phyloP scores from a whole-genome alignment of 2,888 invertebrate species.

The Emmelina monodactyla region DNA sequence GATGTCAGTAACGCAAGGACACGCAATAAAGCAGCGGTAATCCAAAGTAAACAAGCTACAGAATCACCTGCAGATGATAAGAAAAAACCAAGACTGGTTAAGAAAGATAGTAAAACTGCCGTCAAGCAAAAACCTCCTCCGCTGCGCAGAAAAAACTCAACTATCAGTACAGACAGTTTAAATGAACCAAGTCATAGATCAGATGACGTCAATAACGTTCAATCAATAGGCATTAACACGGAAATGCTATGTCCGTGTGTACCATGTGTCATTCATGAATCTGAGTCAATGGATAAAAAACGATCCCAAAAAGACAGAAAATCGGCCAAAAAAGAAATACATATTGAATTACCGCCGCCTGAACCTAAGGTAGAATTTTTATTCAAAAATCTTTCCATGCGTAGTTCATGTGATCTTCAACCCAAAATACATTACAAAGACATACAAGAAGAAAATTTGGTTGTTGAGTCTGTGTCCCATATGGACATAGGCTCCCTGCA shows the following conservation, averaged over 20 bases:
- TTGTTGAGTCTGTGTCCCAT: background rate
- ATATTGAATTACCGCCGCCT: slow-evolving; percentile 5
- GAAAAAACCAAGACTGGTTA: slow-evolving; percentile 12
- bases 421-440: background rate
- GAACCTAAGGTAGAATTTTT: slow-evolving; percentile 38
- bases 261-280: slow-evolving; percentile 48
- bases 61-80: slow-evolving; percentile 5
- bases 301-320: slow-evolving; percentile 19
- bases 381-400: slow-evolving; percentile 42
- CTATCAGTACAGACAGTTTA: slow-evolving; percentile 49
- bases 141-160: slow-evolving; percentile 32
- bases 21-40: background rate
- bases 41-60: background rate
- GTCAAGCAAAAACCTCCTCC: slow-evolving; percentile 13
- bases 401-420: slow-evolving; percentile 25
- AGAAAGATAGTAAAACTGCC: no score
- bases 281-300: slow-evolving; percentile 25
- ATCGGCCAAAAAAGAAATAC: slow-evolving; percentile 14
- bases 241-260: slow-evolving; percentile 41
- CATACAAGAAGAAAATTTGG: background rate
- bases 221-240: slow-evolving; percentile 44
- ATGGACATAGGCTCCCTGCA: no score
- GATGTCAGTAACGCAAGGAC: background rate
- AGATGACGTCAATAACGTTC: slow-evolving; percentile 23
- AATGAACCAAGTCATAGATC: slow-evolving; percentile 9